Conservation (phyloP, 1,140 invertebrate species). For the Thaumetopoea pityocampa region DNA sequence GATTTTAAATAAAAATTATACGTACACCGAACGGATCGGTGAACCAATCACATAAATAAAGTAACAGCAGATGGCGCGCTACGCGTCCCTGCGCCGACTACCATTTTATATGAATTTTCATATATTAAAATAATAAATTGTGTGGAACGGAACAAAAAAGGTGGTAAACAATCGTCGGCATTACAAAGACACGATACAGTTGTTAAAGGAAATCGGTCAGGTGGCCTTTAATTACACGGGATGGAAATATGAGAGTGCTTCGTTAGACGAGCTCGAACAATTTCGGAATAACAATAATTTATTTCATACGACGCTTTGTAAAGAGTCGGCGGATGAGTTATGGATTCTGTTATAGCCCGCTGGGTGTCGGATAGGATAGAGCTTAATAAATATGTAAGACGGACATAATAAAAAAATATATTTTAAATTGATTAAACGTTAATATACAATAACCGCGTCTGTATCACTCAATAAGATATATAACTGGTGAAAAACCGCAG, state of each 20-base stretch:
- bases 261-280: slow-evolving; percentile 47
- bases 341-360: too few species aligned
- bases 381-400: too few species aligned
- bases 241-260: slow-evolving; percentile 66
- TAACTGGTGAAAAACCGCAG: too few species aligned
- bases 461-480: too few species aligned
- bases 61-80: slow-evolving; percentile 57
- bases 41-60: slow-evolving; percentile 67
- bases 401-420: too few species aligned
- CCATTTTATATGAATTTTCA: slow-evolving; percentile 30
- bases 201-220: slow-evolving; percentile 50
- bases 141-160: slow-evolving; percentile 44
- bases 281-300: slow-evolving; percentile 54
- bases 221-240: slow-evolving; percentile 69
- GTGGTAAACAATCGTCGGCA: slow-evolving; percentile 47
- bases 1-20: slow-evolving; percentile 63
- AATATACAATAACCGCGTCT: too few species aligned
- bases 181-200: slow-evolving; percentile 59
- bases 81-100: slow-evolving; percentile 20
- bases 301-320: slow-evolving; percentile 30
- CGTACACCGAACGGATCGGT: slow-evolving; percentile 52
- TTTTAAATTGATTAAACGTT: too few species aligned
- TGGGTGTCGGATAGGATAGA: too few species aligned
- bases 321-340: slow-evolving; percentile 23
- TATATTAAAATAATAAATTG: slow-evolving; percentile 68